Evolutionary conservation across 2,888 invertebrate species (phyloP).

Genomic region (Caenorhabditis panamensis): DNA sequence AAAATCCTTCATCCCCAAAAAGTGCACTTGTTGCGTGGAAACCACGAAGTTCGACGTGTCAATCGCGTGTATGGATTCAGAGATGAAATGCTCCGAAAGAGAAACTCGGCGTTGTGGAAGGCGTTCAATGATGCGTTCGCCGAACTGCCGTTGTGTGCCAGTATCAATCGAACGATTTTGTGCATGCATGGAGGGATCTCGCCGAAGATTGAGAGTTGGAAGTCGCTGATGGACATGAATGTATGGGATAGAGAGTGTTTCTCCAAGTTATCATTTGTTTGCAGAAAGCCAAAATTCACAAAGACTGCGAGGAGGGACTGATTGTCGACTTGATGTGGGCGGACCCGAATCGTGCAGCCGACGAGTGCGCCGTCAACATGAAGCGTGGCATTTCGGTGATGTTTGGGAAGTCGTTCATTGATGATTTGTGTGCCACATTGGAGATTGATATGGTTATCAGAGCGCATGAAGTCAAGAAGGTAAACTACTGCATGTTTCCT

Average conservation of each 20-base stretch:
- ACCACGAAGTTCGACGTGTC: constrained; percentile 72
- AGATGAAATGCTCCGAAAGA: constrained; percentile 65
- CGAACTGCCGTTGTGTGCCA: constrained; percentile 73
- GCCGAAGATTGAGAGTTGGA: constrained; percentile 69
- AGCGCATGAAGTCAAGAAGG: constrained; percentile 72
- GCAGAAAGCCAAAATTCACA: constrained; percentile 70
- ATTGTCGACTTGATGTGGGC: constrained; percentile 75
- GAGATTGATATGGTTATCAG: constrained; percentile 73
- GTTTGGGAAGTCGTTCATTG: constrained; percentile 68
- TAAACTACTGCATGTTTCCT: no score
- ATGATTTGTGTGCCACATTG: constrained; percentile 62
- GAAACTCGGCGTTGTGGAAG: constrained; percentile 63
- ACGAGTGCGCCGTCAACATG: constrained; percentile 42
- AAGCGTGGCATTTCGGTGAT: constrained; percentile 68
- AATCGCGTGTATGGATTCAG: constrained; percentile 72
- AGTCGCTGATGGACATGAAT: constrained; percentile 57
- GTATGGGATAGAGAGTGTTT: constrained; percentile 19
- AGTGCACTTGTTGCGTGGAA: constrained; percentile 71
- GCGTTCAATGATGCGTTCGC: constrained; percentile 69
- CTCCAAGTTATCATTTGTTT: constrained; percentile 4
- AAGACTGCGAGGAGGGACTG: constrained; percentile 70
- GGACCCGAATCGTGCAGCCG: constrained; percentile 64
- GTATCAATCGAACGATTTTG: constrained; percentile 67
- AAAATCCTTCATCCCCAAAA: constrained; percentile 66
- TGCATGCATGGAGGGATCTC: constrained; percentile 78